Conservation (phyloP, 2,888 invertebrate species). For the Rhabditoides inermis region DNA sequence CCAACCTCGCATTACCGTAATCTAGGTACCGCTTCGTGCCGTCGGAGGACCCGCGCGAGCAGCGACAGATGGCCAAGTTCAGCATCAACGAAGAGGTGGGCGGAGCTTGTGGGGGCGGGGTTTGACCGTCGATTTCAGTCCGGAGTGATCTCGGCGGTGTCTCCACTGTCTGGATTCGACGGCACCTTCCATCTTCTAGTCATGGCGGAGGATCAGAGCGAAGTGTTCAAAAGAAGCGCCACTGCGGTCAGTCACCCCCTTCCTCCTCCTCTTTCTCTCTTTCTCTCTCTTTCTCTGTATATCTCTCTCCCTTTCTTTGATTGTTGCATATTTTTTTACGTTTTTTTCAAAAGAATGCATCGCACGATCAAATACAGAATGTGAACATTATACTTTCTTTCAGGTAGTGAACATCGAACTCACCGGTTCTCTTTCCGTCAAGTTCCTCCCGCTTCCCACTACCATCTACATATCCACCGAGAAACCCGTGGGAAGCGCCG, state of each 20-base stretch:
- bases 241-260: too few species aligned
- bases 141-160: constrained; percentile 30
- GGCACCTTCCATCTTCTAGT: constrained; percentile 34
- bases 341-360: too few species aligned
- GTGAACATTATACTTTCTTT: neutral
- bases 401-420: constrained; percentile 18
- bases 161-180: constrained; percentile 18
- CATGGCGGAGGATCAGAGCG: constrained; percentile 30
- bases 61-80: constrained; percentile 6
- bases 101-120: neutral
- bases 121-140: constrained; percentile 23
- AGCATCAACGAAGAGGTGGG: constrained; percentile 15
- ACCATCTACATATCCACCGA: constrained; percentile 46
- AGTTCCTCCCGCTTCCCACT: constrained; percentile 45
- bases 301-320: too few species aligned
- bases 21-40: neutral
- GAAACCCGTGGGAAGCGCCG: constrained; percentile 38
- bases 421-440: constrained; percentile 16
- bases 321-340: too few species aligned
- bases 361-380: too few species aligned
- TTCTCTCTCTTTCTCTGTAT: too few species aligned
- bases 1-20: too few species aligned
- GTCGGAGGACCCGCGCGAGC: neutral
- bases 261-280: too few species aligned
- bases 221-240: constrained; percentile 6